Evolutionary conservation across 2,888 invertebrate species (phyloP).

Genomic region (Hypercompe scribonia): DNA sequence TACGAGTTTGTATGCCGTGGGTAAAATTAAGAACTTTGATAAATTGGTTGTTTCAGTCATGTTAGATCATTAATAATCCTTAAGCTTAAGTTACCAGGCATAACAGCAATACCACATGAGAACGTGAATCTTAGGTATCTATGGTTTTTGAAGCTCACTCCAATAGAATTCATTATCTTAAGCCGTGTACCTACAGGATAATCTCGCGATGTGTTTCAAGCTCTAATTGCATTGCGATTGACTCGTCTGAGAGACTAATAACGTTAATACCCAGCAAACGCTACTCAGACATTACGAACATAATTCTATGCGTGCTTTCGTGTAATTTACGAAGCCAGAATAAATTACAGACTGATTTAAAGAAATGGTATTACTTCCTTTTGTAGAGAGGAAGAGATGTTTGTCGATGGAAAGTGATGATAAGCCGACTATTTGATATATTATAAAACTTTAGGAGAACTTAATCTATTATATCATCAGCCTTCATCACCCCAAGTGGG

Average conservation of each 20-base stretch:
- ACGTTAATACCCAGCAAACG: slow-evolving; percentile 1
- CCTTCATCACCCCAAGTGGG: too few species aligned
- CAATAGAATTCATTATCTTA: not conserved
- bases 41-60: too few species aligned
- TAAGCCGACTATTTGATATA: not conserved
- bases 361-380: not conserved
- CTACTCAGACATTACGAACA: not conserved
- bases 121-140: not conserved
- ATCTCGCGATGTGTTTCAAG: not conserved
- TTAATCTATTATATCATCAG: too few species aligned
- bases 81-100: not conserved
- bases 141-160: not conserved
- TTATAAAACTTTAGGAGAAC: not conserved
- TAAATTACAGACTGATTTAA: not conserved
- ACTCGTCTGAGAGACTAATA: not conserved
- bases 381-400: not conserved
- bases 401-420: not conserved
- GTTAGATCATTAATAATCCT: not conserved
- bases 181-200: not conserved
- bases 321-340: not conserved
- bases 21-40: too few species aligned
- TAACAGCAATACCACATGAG: not conserved
- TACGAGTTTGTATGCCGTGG: too few species aligned
- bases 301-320: not conserved
- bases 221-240: slow-evolving; percentile 4